These are phyloP conservation scores for Polyommatus icarus DNA, from an alignment of 2,888 invertebrate genomes.

Conservation along the genomic window DNA sequence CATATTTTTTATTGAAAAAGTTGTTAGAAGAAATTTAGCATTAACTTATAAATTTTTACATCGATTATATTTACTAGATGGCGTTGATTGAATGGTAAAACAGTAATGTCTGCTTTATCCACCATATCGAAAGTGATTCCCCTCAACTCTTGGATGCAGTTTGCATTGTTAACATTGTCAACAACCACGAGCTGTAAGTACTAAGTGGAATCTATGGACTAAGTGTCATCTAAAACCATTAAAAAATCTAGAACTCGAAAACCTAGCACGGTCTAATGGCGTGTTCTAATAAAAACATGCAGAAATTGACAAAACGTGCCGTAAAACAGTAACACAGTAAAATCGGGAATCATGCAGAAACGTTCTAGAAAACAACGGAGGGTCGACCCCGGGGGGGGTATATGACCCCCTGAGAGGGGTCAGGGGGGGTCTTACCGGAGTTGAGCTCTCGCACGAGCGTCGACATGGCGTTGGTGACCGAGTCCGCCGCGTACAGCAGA, in stretches of 20 bases:
- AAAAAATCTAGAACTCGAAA: slow-evolving; percentile 29
- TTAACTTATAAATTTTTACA: background rate
- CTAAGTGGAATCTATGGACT: background rate
- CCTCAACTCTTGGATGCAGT: background rate
- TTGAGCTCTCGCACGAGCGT: slow-evolving; percentile 97
- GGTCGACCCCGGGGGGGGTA: background rate
- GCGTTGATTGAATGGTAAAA: background rate
- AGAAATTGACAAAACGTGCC: slow-evolving; percentile 40
- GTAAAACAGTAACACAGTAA: slow-evolving; percentile 38
- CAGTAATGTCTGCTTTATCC: background rate
- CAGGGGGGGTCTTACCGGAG: slow-evolving; percentile 82
- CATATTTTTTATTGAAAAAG: background rate
- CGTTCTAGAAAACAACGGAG: slow-evolving; percentile 33
- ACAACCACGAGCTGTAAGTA: background rate
- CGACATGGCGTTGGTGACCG: slow-evolving; percentile 98
- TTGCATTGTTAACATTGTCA: background rate
- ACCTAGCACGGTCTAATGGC: slow-evolving; percentile 24
- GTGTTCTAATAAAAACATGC: slow-evolving; percentile 39
- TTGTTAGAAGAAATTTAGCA: background rate
- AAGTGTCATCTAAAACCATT: slow-evolving; percentile 16
- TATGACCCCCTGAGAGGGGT: background rate
- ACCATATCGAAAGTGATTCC: background rate
- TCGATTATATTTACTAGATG: background rate
- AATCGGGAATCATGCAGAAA: slow-evolving; percentile 40
- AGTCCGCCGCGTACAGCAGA: slow-evolving; percentile 96